Evolutionary conservation across 1,140 invertebrate species (phyloP).

Genomic region (Drosophila watanabei): DNA sequence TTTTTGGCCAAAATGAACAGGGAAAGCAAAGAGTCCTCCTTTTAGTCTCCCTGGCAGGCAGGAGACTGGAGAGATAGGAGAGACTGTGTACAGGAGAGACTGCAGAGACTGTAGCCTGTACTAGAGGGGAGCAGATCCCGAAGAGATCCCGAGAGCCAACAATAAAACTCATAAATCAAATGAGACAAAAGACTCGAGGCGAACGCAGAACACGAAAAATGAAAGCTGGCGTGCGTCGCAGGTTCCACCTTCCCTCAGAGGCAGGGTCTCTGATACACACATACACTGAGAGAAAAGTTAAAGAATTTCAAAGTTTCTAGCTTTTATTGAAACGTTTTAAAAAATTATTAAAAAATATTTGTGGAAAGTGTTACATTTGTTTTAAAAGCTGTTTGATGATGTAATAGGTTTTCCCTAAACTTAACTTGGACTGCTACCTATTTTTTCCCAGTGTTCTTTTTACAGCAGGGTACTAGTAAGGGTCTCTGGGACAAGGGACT

Average conservation of each 20-base stretch:
- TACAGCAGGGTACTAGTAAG: neutral
- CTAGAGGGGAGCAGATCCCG: slow-evolving; percentile 12
- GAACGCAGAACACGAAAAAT: slow-evolving; percentile 73
- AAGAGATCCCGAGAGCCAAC: slow-evolving; percentile 42
- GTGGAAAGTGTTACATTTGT: too few relatives aligned
- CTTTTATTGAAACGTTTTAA: too few relatives aligned
- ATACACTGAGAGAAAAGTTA: slow-evolving; percentile 9
- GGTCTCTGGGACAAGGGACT: neutral
- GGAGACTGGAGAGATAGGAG: neutral
- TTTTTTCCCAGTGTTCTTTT: slow-evolving; percentile 1
- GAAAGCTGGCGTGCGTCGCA: slow-evolving; percentile 60
- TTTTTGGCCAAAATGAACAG: slow-evolving; percentile 43
- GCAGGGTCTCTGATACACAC: too few relatives aligned
- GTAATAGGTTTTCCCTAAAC: neutral
- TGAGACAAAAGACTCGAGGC: slow-evolving; percentile 81
- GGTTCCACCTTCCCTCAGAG: slow-evolving; percentile 10
- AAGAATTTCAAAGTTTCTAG: neutral
- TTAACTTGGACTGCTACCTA: too few relatives aligned
- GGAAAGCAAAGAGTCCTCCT: neutral
- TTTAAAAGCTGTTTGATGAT: neutral
- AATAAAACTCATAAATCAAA: slow-evolving; percentile 85
- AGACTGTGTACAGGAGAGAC: neutral
- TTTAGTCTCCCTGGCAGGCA: neutral
- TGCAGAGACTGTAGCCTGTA: slow-evolving; percentile 15
- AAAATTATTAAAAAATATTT: too few relatives aligned